Conservation (phyloP, 2,797 vertebrate genomes). For the Phyllotis vaccarum region DNA sequence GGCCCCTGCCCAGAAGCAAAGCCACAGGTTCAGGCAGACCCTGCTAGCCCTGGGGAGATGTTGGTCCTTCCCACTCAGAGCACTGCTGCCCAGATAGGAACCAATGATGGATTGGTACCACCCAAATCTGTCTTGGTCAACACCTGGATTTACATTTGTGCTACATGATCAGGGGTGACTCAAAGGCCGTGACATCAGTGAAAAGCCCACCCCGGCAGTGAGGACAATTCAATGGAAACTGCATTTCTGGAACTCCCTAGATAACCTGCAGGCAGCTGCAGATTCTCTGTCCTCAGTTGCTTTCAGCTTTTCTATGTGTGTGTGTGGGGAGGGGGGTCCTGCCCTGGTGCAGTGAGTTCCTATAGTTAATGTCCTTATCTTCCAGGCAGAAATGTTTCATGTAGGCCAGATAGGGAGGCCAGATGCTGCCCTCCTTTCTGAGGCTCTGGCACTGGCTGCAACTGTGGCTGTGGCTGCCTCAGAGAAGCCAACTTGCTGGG, state of each 20-base stretch:
- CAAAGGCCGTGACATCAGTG: not conserved
- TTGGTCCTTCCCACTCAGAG: not conserved
- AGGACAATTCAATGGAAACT: not conserved
- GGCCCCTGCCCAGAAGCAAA: not conserved
- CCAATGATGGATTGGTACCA: not conserved
- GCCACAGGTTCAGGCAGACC: not conserved
- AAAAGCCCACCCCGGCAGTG: not conserved
- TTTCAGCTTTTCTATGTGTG: not conserved
- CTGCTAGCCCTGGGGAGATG: too few relatives aligned
- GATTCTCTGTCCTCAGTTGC: not conserved
- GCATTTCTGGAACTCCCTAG: not conserved
- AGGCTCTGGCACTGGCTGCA: not conserved
- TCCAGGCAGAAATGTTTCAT: not conserved
- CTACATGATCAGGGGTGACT: not conserved
- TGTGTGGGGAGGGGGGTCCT: not conserved
- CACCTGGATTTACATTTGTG: not conserved
- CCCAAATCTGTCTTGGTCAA: not conserved
- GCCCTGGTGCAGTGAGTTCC: not conserved
- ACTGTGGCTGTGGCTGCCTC: not conserved
- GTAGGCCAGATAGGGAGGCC: not conserved
- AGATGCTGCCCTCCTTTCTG: not conserved
- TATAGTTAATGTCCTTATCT: not conserved
- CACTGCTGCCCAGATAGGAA: not conserved
- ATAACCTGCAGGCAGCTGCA: not conserved
- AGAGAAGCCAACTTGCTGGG: not conserved